Evolutionary conservation across 2,888 invertebrate species (phyloP).

Genomic region (Ferrisia virgata): DNA sequence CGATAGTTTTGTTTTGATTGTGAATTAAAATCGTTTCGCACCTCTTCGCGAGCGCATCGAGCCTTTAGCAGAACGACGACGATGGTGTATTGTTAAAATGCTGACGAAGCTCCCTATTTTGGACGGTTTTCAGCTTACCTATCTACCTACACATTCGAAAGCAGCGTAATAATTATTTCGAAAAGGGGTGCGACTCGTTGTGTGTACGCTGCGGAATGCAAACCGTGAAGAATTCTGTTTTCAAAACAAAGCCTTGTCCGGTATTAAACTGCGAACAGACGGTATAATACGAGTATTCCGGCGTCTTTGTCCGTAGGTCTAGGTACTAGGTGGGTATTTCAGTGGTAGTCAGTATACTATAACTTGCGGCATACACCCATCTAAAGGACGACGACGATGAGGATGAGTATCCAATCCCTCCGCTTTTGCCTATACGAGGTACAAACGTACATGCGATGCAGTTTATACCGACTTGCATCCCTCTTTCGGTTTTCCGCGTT

Average conservation of each 20-base stretch:
- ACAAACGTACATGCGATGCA: not conserved
- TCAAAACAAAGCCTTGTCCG: constrained; percentile 25
- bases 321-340: not conserved
- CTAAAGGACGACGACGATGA: too few species aligned
- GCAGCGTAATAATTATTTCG: constrained; percentile 20
- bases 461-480: not conserved
- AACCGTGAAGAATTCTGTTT: not conserved
- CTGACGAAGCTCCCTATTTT: not conserved
- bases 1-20: constrained; percentile 5
- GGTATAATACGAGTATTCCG: not conserved
- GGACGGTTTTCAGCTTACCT: not conserved
- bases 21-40: not conserved
- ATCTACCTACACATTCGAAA: not conserved
- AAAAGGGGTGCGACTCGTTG: not conserved
- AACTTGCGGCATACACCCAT: not conserved
- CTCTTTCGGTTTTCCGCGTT: not conserved
- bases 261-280: constrained; percentile 31
- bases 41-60: not conserved
- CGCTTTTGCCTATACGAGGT: too few species aligned
- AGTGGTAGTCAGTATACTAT: too few species aligned
- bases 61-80: too few species aligned
- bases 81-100: not conserved
- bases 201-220: constrained; percentile 15
- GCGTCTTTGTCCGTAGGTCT: constrained; percentile 10
- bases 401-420: not conserved